Evolutionary conservation across 2,888 invertebrate species (phyloP), one percentile per base, ranked within the genome.

Genomic region (Papilio elwesi): DNA sequence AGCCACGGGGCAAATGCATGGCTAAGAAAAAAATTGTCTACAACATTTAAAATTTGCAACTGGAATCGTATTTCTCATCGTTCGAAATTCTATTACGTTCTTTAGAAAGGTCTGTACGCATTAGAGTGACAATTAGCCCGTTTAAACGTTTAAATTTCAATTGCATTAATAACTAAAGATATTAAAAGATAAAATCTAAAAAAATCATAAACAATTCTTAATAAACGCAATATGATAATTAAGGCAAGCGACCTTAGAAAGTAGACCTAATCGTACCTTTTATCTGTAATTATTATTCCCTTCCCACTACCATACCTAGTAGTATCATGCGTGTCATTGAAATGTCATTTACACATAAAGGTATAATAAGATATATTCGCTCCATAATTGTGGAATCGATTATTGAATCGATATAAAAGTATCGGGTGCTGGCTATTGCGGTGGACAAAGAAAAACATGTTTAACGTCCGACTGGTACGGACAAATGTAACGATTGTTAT

Each of bases 281-380:
- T 15, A 57, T 70, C 13, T 15, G 49, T 70, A 48, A 51, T 16
- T 48, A 52, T 62, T 52, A 68, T 68, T 62, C 67, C 48, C 53
- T 63, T 63, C 67, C 53, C 62, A 48, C n/a, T 72, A 26, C 71
- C 59, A 59, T 72, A 72, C 53, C 68, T 62, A 38, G 67, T 15
- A 62, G 53, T 47, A 36, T 65, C 64, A 12, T 16, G 51, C 51
- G 59, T 57, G 66, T 59, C 57, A 71, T 43, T 52, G 15, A 62
- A 62, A 71, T 57, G 26, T n/a, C 26, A 16, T 55, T 49, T 49
- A 55, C 68, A 65, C 47, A 16, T 63, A 63, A 16, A 68, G 48
- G n/a, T 12, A 68, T 38, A 48, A 16, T 55, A 68, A 72, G 68
- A 63, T 72, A 43, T 38, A 57, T 66, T 66, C 15, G 38, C 51